A percentile compares a stretch with the other conserved stretches of the same genome.
These are phyloP conservation scores for Drosophila vallismaia DNA, from an alignment of 2,888 invertebrate species.

Conservation along the genomic window DNA sequence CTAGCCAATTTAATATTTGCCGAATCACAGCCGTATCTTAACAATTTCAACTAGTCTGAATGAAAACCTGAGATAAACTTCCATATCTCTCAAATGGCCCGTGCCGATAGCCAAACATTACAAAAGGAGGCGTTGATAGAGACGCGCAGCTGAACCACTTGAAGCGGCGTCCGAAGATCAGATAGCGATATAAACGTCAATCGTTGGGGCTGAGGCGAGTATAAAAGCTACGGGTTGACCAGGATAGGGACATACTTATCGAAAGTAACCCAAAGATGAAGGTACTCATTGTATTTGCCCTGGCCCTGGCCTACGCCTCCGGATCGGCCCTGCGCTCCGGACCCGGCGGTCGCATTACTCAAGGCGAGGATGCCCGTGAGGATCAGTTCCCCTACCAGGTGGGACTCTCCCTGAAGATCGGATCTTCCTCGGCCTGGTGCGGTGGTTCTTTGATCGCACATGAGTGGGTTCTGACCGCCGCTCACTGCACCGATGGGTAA, in stretches of 20 bases:
- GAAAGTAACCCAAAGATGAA: slow-evolving; percentile 65
- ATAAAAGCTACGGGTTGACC: slow-evolving; percentile 34
- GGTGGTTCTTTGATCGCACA: slow-evolving; percentile 76
- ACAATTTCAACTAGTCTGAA: slow-evolving; percentile 12
- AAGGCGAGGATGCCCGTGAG: slow-evolving; percentile 62
- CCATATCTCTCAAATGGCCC: slow-evolving; percentile 23
- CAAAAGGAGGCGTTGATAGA: slow-evolving; percentile 19
- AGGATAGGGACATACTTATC: slow-evolving; percentile 15
- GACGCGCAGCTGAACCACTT: slow-evolving; percentile 22
- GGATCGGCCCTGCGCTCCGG: slow-evolving; percentile 59
- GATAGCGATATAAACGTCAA: slow-evolving; percentile 34
- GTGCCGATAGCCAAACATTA: slow-evolving; percentile 14
- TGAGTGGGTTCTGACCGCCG: slow-evolving; percentile 79
- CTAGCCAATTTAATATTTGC: neutral
- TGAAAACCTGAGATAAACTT: slow-evolving; percentile 24
- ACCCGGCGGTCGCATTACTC: slow-evolving; percentile 67
- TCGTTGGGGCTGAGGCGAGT: neutral
- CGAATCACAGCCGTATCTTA: slow-evolving; percentile 30
- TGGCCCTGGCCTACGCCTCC: slow-evolving; percentile 68
- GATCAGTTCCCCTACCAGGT: slow-evolving; percentile 75
- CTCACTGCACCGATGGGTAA: slow-evolving; percentile 78
- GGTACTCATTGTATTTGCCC: slow-evolving; percentile 64
- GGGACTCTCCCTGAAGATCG: slow-evolving; percentile 64
- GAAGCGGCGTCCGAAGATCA: slow-evolving; percentile 32
- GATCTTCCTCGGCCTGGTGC: slow-evolving; percentile 64